phyloP scores from a whole-genome alignment of 37 sponge, comb jelly and placozoan genomes.

The Aphrocallistes beatrix region DNA sequence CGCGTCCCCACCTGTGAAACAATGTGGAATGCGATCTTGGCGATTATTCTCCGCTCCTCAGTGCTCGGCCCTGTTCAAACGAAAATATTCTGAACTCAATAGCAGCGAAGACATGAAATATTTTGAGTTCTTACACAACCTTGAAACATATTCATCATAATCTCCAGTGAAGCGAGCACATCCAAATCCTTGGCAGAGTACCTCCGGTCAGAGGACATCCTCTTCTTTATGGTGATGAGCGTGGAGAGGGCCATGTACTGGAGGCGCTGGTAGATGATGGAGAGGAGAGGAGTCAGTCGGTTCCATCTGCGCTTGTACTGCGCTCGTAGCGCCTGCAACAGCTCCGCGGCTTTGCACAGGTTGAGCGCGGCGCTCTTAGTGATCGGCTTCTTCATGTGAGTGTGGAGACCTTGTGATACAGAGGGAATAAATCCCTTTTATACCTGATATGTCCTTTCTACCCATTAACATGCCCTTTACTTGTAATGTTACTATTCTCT shows the following conservation, averaged over 20 bases:
- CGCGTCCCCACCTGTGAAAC: background rate
- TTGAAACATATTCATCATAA: conserved; percentile 21
- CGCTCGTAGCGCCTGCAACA: conserved; percentile 46
- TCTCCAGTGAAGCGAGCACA: conserved; percentile 23
- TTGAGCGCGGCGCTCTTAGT: conserved; percentile 62
- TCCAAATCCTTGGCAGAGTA: conserved; percentile 28
- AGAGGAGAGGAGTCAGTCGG: conserved; percentile 10
- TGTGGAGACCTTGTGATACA: conserved; percentile 62
- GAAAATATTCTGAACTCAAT: background rate
- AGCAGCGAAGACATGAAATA: background rate
- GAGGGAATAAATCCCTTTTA: conserved; percentile 56
- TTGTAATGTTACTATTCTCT: no score
- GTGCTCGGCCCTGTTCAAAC: background rate
- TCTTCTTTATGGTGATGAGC: conserved; percentile 25
- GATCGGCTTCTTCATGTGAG: conserved; percentile 49
- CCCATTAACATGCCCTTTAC: background rate
- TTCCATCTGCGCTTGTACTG: conserved; percentile 21
- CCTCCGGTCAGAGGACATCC: conserved; percentile 22
- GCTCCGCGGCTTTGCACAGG: conserved; percentile 62
- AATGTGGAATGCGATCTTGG: conserved; percentile 7
- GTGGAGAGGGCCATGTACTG: conserved; percentile 15
- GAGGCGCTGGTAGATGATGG: conserved; percentile 23
- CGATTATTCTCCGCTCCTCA: background rate
- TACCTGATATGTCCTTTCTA: no score
- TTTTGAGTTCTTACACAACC: background rate